Percentiles rank a stretch among this genome's conserved stretches.
Evolutionary conservation across 2,113 vertebrate genomes (phyloP).

Genomic region (Equus quagga): DNA sequence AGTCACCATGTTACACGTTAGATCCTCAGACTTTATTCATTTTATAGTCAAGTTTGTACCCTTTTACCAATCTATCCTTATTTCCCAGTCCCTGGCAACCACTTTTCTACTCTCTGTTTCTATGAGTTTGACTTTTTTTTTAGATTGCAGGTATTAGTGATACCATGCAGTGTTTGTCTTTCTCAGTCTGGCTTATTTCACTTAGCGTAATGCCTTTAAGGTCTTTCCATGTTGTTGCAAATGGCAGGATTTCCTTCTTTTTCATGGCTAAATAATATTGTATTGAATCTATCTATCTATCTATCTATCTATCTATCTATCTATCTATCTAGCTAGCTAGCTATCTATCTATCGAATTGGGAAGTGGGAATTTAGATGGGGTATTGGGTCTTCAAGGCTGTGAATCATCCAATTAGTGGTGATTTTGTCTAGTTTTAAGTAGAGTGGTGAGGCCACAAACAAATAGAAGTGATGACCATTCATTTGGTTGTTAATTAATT

Average conservation of each 20-base stretch:
- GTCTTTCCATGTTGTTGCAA: background rate
- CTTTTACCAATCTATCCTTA: background rate
- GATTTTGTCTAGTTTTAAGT: background rate
- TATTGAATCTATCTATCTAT: background rate
- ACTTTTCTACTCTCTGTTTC: background rate
- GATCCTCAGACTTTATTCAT: background rate
- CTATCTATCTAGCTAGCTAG: background rate
- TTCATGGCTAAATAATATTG: background rate
- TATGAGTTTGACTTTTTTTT: background rate
- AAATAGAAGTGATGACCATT: background rate
- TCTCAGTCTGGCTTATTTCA: background rate
- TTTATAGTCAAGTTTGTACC: background rate
- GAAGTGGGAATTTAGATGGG: background rate
- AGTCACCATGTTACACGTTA: background rate
- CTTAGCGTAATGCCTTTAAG: background rate
- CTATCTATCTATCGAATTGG: background rate
- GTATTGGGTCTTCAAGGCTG: background rate
- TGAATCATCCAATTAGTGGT: background rate
- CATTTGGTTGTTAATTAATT: background rate
- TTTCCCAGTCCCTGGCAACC: background rate
- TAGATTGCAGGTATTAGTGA: background rate
- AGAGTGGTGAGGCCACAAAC: background rate
- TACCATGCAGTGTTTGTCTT: background rate
- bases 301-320: background rate
- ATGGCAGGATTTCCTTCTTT: background rate